Evolutionary conservation across 2,113 vertebrate genomes (phyloP).

Genomic region (Sciurus niger): DNA sequence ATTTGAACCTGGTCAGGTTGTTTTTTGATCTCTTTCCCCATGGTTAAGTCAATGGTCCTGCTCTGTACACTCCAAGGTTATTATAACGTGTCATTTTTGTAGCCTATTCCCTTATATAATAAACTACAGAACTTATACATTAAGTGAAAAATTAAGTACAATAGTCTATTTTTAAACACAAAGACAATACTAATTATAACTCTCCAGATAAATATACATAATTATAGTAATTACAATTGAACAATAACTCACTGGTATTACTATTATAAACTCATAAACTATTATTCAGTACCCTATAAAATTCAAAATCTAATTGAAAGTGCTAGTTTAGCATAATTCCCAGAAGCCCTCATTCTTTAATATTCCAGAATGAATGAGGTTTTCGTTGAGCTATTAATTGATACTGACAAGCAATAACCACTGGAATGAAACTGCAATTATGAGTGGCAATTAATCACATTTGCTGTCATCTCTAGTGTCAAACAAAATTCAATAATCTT

Average conservation of each 20-base stretch:
- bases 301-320: constrained; percentile 90
- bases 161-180: constrained; percentile 83
- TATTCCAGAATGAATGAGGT: constrained; percentile 88
- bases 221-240: constrained; percentile 86
- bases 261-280: constrained; percentile 89
- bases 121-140: constrained; percentile 72
- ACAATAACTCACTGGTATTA: constrained; percentile 85
- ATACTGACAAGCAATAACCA: constrained; percentile 92
- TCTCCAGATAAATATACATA: constrained; percentile 85
- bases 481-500: constrained; percentile 86
- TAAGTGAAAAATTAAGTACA: constrained; percentile 78
- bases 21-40: background rate
- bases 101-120: constrained; percentile 57
- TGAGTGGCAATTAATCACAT: constrained; percentile 92
- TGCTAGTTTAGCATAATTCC: constrained; percentile 89
- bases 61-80: background rate
- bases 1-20: background rate
- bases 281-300: constrained; percentile 89
- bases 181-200: constrained; percentile 79
- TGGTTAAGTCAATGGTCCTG: background rate
- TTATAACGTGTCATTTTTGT: constrained; percentile 34
- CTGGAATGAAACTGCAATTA: constrained; percentile 93
- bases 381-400: constrained; percentile 91
- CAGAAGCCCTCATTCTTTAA: constrained; percentile 88
- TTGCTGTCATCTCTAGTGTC: constrained; percentile 89